Percentiles rank a stretch among this genome's conserved stretches.
These are phyloP conservation scores for Catostomus latipinnis DNA, from an alignment of 2,797 vertebrate genomes.

Conservation along the genomic window DNA sequence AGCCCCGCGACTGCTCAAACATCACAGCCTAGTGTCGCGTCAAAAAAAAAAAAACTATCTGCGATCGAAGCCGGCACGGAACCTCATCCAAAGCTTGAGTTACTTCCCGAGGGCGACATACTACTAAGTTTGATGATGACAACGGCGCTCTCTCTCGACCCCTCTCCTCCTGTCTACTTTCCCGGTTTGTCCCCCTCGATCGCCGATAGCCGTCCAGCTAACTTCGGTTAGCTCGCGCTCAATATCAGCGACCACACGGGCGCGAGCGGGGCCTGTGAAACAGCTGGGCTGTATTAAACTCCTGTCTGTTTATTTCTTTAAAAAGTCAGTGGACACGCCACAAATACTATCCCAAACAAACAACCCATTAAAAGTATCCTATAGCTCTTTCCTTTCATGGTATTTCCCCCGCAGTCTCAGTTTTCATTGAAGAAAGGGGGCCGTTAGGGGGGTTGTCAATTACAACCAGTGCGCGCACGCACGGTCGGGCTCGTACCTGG, in stretches of 20 bases:
- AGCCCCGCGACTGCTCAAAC: slow-evolving; percentile 63
- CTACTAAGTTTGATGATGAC: slow-evolving; percentile 58
- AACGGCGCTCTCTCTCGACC: slow-evolving; percentile 49
- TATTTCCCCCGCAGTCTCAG: slow-evolving; percentile 69
- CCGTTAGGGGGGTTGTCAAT: not conserved
- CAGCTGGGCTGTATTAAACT: slow-evolving; percentile 5
- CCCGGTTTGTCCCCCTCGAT: slow-evolving; percentile 64
- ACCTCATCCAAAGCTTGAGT: slow-evolving; percentile 78
- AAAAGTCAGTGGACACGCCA: not conserved
- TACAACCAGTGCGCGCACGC: slow-evolving; percentile 36
- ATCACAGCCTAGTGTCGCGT: slow-evolving; percentile 69
- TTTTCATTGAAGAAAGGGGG: slow-evolving; percentile 67
- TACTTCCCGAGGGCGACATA: slow-evolving; percentile 77
- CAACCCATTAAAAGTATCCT: slow-evolving; percentile 39
- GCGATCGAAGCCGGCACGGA: slow-evolving; percentile 47
- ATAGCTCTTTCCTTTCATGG: slow-evolving; percentile 69
- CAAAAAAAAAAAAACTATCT: slow-evolving; percentile 34
- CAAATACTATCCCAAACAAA: slow-evolving; percentile 25
- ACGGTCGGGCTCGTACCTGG: slow-evolving; percentile 40
- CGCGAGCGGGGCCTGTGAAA: not conserved
- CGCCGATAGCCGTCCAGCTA: slow-evolving; percentile 51
- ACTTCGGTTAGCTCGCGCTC: slow-evolving; percentile 53
- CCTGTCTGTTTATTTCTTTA: not conserved
- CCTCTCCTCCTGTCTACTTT: slow-evolving; percentile 24
- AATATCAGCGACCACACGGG: slow-evolving; percentile 24